Conservation (phyloP, 2,888 invertebrate species). For the Geotrupes spiniger region DNA sequence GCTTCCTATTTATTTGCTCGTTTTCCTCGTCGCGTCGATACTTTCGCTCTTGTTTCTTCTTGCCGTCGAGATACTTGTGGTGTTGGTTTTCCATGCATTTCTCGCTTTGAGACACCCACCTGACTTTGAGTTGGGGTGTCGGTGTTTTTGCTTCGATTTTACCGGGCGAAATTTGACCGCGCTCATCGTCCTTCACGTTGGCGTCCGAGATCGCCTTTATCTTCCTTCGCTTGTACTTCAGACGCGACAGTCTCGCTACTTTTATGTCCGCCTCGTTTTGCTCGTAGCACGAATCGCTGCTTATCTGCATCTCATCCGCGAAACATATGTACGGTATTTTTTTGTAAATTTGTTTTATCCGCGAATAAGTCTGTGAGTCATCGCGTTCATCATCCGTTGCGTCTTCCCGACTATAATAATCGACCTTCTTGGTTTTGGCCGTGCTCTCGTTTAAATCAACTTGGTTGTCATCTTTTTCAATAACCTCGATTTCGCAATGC, state of each 20-base stretch:
- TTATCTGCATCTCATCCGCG: not conserved
- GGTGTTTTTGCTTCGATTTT: too few species aligned
- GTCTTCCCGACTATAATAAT: too few species aligned
- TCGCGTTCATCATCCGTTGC: not conserved
- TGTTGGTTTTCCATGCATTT: slow-evolving; percentile 6
- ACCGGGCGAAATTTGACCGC: not conserved
- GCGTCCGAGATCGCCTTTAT: slow-evolving; percentile 10
- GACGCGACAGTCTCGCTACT: not conserved
- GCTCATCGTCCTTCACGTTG: slow-evolving; percentile 1
- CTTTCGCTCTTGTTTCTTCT: not conserved
- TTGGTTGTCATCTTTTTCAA: too few species aligned
- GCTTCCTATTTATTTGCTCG: not conserved
- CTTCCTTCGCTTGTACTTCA: not conserved
- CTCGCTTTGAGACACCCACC: not conserved
- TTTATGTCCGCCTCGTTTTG: not conserved
- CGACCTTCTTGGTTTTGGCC: not conserved
- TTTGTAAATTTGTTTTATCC: not conserved
- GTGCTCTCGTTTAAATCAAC: too few species aligned
- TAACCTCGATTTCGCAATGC: too few species aligned
- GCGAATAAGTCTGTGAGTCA: not conserved
- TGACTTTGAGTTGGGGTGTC: too few species aligned
- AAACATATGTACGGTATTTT: slow-evolving; percentile 4
- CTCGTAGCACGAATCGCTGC: slow-evolving; percentile 6
- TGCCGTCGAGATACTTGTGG: not conserved
- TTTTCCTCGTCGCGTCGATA: not conserved